Base-by-base conservation (phyloP, 2,888 invertebrate genomes). In the Clivina fossor region DNA sequence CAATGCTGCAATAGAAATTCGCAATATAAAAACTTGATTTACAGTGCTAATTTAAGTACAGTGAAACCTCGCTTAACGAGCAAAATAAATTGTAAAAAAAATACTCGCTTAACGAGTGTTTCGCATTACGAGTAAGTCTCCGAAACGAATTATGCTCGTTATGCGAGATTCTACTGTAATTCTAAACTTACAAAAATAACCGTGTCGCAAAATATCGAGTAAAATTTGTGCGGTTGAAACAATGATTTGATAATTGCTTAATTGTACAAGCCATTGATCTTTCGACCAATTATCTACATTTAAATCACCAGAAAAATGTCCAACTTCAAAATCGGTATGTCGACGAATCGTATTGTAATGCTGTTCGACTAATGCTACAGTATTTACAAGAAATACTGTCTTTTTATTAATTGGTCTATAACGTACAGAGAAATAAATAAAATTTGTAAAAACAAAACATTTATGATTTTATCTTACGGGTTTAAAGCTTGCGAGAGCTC, bases 171-270 rank as follows among this genome's bases (percentile, higher is more conserved):
- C n/a, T n/a, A n/a, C n/a, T n/a, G n/a, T n/a, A n/a, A n/a, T n/a
- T n/a, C n/a, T n/a, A n/a, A n/a, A 55, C 64, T 62, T 67, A 60
- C 69, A 68, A 48, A 89, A 74, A 65, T 78, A 79, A 1, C 77
- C 76, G 63, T 86, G 84, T 2, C 76, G 74, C 0, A 93, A 61
- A 66, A 90, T 76, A 67, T 92, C 84, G 1, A 83, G 67, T 55
- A 94, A 80, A 48, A 95, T 88, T 72, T 94, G 91, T 9, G 85
- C 78, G 0, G 93, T 93, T 81, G 93, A 88, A 0, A 92, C 84
- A 5, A 91, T 66, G 4, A 93, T 85, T 76, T 90, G 81, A 68
- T 84, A 63, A 0, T 76, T 68, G 2, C 76, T 65, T 40, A 91
- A 76, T 69, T 90, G 84, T 0, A 73, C 66, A 0, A 79, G 71